phyloP scores from a whole-genome alignment of 2,113 vertebrate genomes.

The Xenotilapia caudafasciata region DNA sequence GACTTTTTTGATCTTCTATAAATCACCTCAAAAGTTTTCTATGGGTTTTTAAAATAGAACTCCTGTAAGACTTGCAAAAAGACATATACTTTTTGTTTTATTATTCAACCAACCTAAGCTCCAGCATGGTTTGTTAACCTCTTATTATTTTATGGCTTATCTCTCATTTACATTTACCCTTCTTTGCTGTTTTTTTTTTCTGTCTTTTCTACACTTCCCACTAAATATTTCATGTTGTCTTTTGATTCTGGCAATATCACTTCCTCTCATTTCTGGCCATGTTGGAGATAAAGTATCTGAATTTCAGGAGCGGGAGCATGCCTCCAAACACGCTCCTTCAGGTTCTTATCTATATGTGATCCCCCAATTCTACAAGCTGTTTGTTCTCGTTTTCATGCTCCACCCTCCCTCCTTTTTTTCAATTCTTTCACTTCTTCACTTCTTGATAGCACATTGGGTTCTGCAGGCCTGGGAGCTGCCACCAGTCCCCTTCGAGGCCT shows the following conservation, averaged over 20 bases:
- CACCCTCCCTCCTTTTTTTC: not conserved
- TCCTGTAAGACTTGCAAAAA: not conserved
- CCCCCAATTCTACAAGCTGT: not conserved
- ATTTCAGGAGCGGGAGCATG: not conserved
- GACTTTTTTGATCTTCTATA: not conserved
- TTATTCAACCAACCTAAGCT: slow-evolving; percentile 13
- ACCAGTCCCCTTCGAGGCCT: not conserved
- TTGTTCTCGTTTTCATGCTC: not conserved
- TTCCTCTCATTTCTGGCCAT: not conserved
- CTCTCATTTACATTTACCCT: slow-evolving; percentile 12
- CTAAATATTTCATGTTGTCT: not conserved
- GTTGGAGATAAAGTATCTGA: not conserved
- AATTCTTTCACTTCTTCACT: not conserved
- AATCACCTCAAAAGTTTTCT: not conserved
- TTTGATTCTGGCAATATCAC: not conserved
- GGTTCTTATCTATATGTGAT: not conserved
- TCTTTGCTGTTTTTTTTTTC: not conserved
- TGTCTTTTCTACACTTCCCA: not conserved
- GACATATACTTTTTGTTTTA: not conserved
- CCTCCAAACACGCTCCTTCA: not conserved
- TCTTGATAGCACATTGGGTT: not conserved
- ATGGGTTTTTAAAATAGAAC: not conserved
- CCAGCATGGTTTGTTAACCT: slow-evolving; percentile 6
- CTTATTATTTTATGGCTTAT: not conserved
- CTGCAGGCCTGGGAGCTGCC: not conserved